Conservation (phyloP, 2,797 vertebrate genomes). For the Coendou prehensilis region DNA sequence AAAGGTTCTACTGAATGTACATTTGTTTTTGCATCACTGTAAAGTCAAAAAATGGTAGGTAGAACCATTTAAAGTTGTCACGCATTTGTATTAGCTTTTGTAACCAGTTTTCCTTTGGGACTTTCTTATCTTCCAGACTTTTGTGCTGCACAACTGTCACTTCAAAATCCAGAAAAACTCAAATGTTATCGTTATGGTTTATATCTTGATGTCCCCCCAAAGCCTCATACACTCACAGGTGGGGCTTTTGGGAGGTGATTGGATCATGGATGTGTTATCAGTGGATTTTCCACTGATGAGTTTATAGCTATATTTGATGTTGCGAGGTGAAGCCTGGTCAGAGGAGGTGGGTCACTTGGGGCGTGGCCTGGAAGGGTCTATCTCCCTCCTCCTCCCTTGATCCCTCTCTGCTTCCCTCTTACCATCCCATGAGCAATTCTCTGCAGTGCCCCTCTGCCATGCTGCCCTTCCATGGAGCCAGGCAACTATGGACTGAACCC, state of each 20-base stretch:
- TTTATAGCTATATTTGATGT: neutral
- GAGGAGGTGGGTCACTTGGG: neutral
- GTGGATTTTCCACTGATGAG: neutral
- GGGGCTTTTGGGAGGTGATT: neutral
- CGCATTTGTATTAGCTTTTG: neutral
- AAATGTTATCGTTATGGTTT: neutral
- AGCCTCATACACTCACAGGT: neutral
- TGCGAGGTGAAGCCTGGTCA: neutral
- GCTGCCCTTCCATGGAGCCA: neutral
- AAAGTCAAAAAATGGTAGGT: neutral
- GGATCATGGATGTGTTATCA: neutral
- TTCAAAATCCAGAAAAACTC: conserved; percentile 8
- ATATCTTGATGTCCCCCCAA: neutral
- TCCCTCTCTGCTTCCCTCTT: neutral
- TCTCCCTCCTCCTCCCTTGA: neutral
- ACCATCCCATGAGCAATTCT: neutral
- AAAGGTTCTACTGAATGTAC: neutral
- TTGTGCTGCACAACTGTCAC: neutral
- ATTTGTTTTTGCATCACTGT: neutral
- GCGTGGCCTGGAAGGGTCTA: neutral
- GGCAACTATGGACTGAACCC: neutral
- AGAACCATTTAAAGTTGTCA: neutral
- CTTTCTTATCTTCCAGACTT: neutral
- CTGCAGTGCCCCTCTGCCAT: neutral
- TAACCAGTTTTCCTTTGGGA: neutral